phyloP scores from a whole-genome alignment of 2,113 vertebrate species.

The Cygnus buccinator region DNA sequence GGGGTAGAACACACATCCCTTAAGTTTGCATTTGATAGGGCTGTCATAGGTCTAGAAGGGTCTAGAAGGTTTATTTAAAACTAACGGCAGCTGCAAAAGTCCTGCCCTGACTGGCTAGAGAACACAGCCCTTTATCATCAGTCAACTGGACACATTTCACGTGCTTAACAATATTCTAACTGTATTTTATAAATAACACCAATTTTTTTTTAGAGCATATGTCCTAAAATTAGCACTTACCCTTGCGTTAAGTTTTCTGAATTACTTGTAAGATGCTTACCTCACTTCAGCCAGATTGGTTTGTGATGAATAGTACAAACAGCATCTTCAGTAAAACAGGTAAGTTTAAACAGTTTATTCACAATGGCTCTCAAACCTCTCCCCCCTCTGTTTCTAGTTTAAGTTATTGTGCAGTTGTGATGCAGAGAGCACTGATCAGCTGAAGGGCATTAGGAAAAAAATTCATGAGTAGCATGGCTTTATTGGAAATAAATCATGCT shows the following conservation, averaged over 20 bases:
- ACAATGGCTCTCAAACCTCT: not conserved
- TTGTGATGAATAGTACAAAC: not conserved
- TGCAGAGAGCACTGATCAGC: not conserved
- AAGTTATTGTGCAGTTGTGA: not conserved
- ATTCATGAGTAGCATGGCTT: constrained; percentile 38
- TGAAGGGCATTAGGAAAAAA: not conserved
- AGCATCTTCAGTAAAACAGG: not conserved
- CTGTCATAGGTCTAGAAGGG: fast-evolving
- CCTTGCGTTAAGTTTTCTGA: too few relatives aligned
- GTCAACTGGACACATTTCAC: not conserved
- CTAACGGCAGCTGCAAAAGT: not conserved
- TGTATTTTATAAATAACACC: fast-evolving
- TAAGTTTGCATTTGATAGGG: not conserved
- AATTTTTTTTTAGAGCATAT: not conserved
- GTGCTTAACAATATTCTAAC: not conserved
- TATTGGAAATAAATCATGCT: constrained; percentile 62
- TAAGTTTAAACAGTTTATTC: constrained; percentile 24
- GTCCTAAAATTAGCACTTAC: not conserved
- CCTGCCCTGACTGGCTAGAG: not conserved
- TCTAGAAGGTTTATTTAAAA: not conserved
- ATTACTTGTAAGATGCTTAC: fast-evolving
- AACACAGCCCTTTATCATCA: not conserved
- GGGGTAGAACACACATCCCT: fast-evolving
- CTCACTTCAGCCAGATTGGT: not conserved
- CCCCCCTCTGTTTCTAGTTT: not conserved